Evolutionary conservation across 30 jellyfish, hydroid and myxozoan genomes (phyloP), one percentile per base, ranked within the genome.

Genomic region (Hydractinia symbiolongicarpus): DNA sequence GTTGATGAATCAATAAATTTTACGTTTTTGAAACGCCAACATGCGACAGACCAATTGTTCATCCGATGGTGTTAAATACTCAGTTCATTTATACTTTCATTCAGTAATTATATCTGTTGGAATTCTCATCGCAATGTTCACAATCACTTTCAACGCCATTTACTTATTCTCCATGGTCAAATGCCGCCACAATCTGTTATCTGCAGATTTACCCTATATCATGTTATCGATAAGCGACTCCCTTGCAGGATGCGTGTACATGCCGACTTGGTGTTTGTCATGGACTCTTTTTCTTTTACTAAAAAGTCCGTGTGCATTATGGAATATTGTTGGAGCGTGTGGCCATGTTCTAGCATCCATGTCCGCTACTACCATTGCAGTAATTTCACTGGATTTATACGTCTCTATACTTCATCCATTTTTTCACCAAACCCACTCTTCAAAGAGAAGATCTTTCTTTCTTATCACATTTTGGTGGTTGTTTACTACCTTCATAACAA

Each of bases 271-370:
- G 52, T 44, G 19, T 7, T 4, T 51, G 9, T 64, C 40, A 44
- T 64, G 74, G 74, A n/a, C 52, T 44, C 74, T 7, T 7, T 44
- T 64, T 6, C 19, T 64, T 7, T n/a, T n/a, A 44, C 52, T 8
- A 44, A 6, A 44, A 6, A 6, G 19, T 0, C 9, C 19, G 5
- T 64, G 74, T 64, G 19, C 74, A 51, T 64, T 64, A 51, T 51
- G 19, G 74, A n/a, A 0, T 0, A 1, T 64, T 44, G 40, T n/a
- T 64, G 19, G 40, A 7, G 74, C 74, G 19, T 51, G 19, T 7
- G 74, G 74, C 19, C 74, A 64, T 13, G 40, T 44, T 51, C 40
- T 64, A n/a, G 74, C 74, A 13, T 64, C 74, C 7, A 64, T 64
- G 74, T 64, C 74, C 0, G 17, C 40, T 6, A 7, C 16, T 6